Evolutionary conservation across 1,140 invertebrate species (phyloP).

Genomic region (Neodiprion virginianus): DNA sequence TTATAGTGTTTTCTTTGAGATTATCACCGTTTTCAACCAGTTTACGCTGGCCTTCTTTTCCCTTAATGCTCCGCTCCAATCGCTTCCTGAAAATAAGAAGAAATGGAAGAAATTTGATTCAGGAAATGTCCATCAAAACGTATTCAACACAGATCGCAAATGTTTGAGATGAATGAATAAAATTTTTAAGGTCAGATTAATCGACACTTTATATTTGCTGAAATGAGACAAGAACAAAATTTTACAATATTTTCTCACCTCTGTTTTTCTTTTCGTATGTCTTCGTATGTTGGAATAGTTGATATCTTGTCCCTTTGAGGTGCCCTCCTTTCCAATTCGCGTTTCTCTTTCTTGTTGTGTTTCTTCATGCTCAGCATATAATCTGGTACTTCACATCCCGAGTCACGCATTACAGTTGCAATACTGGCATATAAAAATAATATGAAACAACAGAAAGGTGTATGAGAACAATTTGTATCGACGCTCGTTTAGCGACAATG

Average conservation of each 20-base stretch:
- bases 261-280: slow-evolving; percentile 20
- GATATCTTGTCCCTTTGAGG: slow-evolving; percentile 70
- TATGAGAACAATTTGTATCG: not conserved
- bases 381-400: slow-evolving; percentile 88
- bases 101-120: not conserved
- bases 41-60: not conserved
- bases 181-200: too few relatives aligned
- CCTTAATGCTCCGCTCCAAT: not conserved
- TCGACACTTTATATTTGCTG: too few relatives aligned
- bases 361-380: slow-evolving; percentile 88
- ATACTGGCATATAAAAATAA: slow-evolving; percentile 68
- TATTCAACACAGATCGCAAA: too few relatives aligned
- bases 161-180: too few relatives aligned
- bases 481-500: not conserved
- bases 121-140: too few relatives aligned
- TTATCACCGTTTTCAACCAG: not conserved
- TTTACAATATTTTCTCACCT: not conserved
- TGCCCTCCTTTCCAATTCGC: slow-evolving; percentile 65
- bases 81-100: not conserved
- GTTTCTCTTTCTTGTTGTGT: slow-evolving; percentile 70
- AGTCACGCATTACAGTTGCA: slow-evolving; percentile 84
- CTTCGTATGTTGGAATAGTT: slow-evolving; percentile 60
- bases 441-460: not conserved
- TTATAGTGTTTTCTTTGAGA: too few relatives aligned
- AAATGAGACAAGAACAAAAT: not conserved